Evolutionary conservation across 2,888 invertebrate species (phyloP), one percentile per base, ranked within the genome.

Genomic region (Cataglyphis livida): DNA sequence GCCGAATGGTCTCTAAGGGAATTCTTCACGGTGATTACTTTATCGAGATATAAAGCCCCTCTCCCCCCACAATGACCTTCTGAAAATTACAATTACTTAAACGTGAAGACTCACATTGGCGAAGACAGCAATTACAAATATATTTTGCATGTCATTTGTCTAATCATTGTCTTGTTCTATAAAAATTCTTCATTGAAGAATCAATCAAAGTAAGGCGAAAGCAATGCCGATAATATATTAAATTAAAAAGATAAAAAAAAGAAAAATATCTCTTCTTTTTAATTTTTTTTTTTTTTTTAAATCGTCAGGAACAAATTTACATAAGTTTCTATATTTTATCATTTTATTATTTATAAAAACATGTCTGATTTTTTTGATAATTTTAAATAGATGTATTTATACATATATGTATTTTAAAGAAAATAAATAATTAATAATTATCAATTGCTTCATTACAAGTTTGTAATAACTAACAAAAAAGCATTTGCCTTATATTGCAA

Each of bases 51-150:
- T 75, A 74, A 71, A 74, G 76, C 68, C 73, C 71, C 38, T 2
- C 32, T 68, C 73, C 78, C 38, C 32, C 6, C 38, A 15, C 68
- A 38, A 18, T 83, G 76, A 83, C 68, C 79, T 71, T 78, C 71
- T 81, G 76, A 83, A 76, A 83, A 84, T 68, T 84, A 65, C 74
- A 59, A 68, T 81, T 74, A 68, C 79, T 74, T 68, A 71, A 81
- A 81, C 74, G 12, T 44, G 61, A 84, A 73, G 59, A 15, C 73
- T 74, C 48, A 61, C 51, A 61, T 21, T 59, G 21, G 51, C 35
- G 25, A 71, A 44, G 59, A 35, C 35, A n/a, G 71, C 71, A 54
- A 76, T 71, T 62, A 62, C 54, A 71, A 35, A 64, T 75, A 54
- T 44, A 81, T 81, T 81, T 81, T 70, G 59, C 78, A 62, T n/a